Evolutionary conservation across 2,888 invertebrate genomes (phyloP).

Genomic region (Caenorhabditis sulstoni): DNA sequence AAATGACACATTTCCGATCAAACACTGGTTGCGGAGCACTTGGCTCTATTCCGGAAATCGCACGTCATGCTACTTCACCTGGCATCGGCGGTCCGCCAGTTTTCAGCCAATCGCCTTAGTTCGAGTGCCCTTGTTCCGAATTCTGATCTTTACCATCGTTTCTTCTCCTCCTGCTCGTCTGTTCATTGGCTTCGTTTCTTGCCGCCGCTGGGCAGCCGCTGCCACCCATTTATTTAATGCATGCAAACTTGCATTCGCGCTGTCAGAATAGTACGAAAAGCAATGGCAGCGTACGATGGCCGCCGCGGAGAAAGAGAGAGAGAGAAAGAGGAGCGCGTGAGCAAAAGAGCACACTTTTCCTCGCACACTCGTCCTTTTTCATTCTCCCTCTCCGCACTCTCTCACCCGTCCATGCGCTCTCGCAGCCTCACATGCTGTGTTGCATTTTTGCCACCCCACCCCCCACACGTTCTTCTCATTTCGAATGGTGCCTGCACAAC

Average conservation of each 20-base stretch:
- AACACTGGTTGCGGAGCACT: constrained; percentile 1
- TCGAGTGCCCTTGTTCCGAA: constrained; percentile 1
- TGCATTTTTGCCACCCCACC: constrained; percentile 51
- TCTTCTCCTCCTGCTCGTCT: constrained; percentile 1
- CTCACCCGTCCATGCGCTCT: constrained; percentile 10
- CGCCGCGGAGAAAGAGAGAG: constrained; percentile 19
- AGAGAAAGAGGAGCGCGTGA: too few species aligned
- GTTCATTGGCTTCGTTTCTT: constrained; percentile 13
- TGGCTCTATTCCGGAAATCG: constrained; percentile 27
- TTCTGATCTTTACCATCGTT: neutral
- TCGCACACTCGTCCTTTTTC: constrained; percentile 23
- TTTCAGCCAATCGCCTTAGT: neutral
- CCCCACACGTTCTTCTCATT: constrained; percentile 58
- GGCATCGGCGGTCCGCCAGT: neutral
- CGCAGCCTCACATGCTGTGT: constrained; percentile 30
- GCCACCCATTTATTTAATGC: constrained; percentile 60
- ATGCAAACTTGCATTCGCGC: constrained; percentile 59
- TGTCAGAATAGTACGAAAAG: constrained; percentile 56
- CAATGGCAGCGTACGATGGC: constrained; percentile 53
- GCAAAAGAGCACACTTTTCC: constrained; percentile 56
- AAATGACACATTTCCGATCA: constrained; percentile 26
- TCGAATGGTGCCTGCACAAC: constrained; percentile 44
- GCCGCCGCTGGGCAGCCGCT: neutral
- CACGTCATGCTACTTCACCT: constrained; percentile 15
- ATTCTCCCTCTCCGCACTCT: constrained; percentile 13